Evolutionary conservation across 2,797 vertebrate genomes (phyloP).

Genomic region (Sebastes variabilis): DNA sequence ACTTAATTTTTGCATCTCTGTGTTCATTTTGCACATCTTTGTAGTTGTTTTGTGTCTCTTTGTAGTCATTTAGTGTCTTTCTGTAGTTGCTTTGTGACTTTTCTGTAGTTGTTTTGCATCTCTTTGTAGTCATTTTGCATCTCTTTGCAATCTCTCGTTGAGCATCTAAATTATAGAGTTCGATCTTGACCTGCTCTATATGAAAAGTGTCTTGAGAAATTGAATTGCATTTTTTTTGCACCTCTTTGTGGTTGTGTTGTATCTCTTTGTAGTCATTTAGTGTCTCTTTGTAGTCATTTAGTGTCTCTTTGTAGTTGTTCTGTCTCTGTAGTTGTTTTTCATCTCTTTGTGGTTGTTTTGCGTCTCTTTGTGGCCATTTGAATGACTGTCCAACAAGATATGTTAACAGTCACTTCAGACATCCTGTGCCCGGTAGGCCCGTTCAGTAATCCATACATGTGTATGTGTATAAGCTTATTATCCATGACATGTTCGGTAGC

Average conservation of each 20-base stretch:
- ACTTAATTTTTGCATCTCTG: neutral
- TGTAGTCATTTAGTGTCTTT: neutral
- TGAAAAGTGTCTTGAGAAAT: too few species aligned
- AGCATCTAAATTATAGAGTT: too few species aligned
- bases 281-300: neutral
- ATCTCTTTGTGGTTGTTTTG: neutral
- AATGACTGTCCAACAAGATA: constrained; percentile 6
- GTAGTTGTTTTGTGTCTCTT: neutral
- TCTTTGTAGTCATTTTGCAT: too few species aligned
- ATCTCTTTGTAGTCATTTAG: neutral
- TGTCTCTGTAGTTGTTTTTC: neutral
- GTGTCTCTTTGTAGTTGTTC: neutral
- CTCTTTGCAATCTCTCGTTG: neutral
- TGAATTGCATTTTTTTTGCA: too few species aligned
- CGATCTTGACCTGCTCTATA: too few species aligned
- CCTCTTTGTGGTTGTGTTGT: too few species aligned
- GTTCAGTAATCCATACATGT: neutral
- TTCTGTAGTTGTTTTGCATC: too few species aligned
- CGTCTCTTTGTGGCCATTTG: neutral
- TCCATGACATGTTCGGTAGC: neutral
- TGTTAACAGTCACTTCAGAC: neutral
- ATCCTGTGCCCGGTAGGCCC: neutral
- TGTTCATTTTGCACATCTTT: too few species aligned
- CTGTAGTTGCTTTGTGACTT: too few species aligned
- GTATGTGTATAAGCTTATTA: neutral